Evolutionary conservation across 2,797 vertebrate genomes (phyloP), one percentile per base, ranked within the genome.

Genomic region (Sternotherus odoratus): DNA sequence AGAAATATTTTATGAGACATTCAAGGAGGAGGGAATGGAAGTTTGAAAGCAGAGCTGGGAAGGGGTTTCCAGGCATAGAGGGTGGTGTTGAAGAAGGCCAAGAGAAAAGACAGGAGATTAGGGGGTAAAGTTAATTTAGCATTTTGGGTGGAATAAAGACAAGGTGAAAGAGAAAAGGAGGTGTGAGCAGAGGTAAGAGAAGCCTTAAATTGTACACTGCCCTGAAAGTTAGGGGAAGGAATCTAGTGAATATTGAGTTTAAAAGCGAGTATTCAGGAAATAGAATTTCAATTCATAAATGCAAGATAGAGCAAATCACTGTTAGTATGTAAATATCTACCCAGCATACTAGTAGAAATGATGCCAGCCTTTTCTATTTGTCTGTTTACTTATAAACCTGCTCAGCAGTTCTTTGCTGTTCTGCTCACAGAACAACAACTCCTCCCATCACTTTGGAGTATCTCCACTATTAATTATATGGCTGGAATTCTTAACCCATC

Each of bases 351-450:
- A 84, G 53, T 11, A 43, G 5, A 43, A 43, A 43, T 43, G 43
- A n/a, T n/a, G 46, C 75, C 54, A 49, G 4, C n/a, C 87, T 12
- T 46, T 36, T 94, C 56, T 57, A 39, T 88, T n/a, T n/a, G n/a
- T n/a, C n/a, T n/a, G n/a, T 12, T 77, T 54, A 60, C n/a, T 5
- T 53, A 4, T 79, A 79, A 78, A 23, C 51, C 48, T 60, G 8
- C 6, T 72, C 17, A 50, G 69, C 23, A 69, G 8, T 24, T 81
- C 28, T 81, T 36, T 86, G 48, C 49, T 39, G 8, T 57, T 72
- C 54, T 57, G 36, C 8, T 17, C 26, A 16, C 79, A 85, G 75
- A 79, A 53, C 12, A 69, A 7, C 2, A 28, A 12, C 30, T 57
- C 66, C 28, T 33, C 77, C 56, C 33, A 77, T 28, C 23, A 12